These are phyloP conservation scores for Pseudobourletiella spinata DNA, from an alignment of 1,140 invertebrate genomes.

Conservation along the genomic window DNA sequence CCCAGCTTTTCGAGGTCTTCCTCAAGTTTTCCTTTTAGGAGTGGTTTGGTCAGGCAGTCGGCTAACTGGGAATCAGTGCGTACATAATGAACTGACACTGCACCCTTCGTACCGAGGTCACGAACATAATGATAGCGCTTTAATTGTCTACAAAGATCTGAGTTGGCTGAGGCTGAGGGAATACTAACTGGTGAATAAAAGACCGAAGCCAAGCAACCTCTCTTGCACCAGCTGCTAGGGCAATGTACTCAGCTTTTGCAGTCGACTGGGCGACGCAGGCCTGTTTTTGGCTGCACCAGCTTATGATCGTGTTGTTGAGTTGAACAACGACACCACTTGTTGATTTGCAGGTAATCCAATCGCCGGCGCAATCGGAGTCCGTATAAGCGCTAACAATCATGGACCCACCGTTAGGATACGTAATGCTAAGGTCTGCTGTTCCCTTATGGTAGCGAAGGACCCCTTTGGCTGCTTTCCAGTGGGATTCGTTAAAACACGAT, in stretches of 20 bases:
- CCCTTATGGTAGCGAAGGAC: slow-evolving; percentile 41
- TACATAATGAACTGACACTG: slow-evolving; percentile 20
- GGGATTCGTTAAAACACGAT: slow-evolving; percentile 34
- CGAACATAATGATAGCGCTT: slow-evolving; percentile 40
- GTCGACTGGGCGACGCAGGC: slow-evolving; percentile 40
- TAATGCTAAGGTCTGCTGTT: slow-evolving; percentile 24
- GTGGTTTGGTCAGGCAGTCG: slow-evolving; percentile 31
- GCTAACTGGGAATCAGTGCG: slow-evolving; percentile 23
- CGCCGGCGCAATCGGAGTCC: slow-evolving; percentile 36
- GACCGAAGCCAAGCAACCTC: slow-evolving; percentile 39
- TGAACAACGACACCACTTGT: slow-evolving; percentile 29
- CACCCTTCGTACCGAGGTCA: neutral
- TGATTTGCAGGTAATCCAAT: slow-evolving; percentile 23
- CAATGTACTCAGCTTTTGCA: slow-evolving; percentile 44
- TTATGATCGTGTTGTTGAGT: slow-evolving; percentile 30
- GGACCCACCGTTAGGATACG: slow-evolving; percentile 1
- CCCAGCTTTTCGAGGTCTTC: too few species aligned
- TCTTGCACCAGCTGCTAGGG: slow-evolving; percentile 38
- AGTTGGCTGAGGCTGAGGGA: slow-evolving; percentile 11
- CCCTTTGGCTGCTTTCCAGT: slow-evolving; percentile 40
- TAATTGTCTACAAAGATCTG: slow-evolving; percentile 38
- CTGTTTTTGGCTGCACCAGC: slow-evolving; percentile 38
- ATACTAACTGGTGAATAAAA: neutral
- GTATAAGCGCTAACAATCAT: slow-evolving; percentile 25
- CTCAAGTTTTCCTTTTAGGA: slow-evolving; percentile 8